phyloP scores from a whole-genome alignment of 2,797 vertebrate genomes.

The Alcedo atthis region DNA sequence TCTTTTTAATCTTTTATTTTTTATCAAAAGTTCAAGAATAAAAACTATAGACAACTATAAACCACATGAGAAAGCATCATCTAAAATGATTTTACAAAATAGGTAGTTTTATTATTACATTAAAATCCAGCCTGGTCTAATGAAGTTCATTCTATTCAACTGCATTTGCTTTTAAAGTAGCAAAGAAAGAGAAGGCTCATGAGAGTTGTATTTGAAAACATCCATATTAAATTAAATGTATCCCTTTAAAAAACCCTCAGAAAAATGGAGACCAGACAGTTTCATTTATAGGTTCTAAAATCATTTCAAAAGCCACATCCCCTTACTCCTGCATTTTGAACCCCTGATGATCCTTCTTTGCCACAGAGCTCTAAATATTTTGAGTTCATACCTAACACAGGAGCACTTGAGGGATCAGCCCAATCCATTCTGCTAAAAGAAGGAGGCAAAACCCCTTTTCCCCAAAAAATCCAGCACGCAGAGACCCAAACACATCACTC shows the following conservation, averaged over 20 bases:
- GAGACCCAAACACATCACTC: rapidly evolving
- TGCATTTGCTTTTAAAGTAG: neutral
- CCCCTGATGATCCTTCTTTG: neutral
- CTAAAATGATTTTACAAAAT: neutral
- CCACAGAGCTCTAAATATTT: neutral
- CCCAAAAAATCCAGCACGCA: neutral
- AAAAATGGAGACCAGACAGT: neutral
- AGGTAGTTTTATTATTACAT: neutral
- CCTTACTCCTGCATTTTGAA: neutral
- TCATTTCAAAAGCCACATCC: neutral
- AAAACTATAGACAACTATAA: neutral
- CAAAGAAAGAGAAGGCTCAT: neutral
- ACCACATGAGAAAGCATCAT: neutral
- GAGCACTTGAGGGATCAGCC: neutral
- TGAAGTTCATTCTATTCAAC: neutral
- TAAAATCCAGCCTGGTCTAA: neutral
- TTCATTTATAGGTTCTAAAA: neutral
- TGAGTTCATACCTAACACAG: neutral
- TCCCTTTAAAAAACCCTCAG: neutral
- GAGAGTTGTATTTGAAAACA: neutral
- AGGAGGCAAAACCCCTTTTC: neutral
- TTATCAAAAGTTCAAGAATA: neutral
- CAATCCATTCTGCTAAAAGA: neutral
- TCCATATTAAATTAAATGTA: neutral
- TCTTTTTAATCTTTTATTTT: neutral